These are phyloP conservation scores for Spondyliosoma cantharus DNA, from an alignment of 2,797 vertebrate genomes.

Conservation along the genomic window DNA sequence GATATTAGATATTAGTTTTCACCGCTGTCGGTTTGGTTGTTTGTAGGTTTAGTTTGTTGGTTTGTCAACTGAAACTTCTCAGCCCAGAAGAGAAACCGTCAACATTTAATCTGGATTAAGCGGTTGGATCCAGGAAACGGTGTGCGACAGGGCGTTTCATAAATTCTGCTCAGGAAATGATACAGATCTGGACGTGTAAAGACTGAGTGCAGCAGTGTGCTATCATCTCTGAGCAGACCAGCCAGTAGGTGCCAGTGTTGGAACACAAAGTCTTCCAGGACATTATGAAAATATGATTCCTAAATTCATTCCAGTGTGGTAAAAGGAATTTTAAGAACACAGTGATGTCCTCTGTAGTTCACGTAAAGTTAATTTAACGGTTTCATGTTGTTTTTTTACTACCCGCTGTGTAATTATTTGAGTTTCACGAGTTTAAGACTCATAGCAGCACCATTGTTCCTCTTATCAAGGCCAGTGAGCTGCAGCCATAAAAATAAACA, in stretches of 20 bases:
- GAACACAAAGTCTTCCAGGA: background rate
- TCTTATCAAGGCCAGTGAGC: constrained; percentile 39
- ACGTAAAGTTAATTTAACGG: background rate
- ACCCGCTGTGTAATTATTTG: constrained; percentile 16
- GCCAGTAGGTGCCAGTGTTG: constrained; percentile 59
- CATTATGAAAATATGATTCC: background rate
- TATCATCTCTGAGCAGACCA: background rate
- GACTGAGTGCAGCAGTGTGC: background rate
- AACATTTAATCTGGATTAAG: no score
- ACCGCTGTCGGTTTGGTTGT: no score
- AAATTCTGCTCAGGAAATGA: no score
- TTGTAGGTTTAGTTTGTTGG: no score
- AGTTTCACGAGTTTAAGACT: constrained; percentile 38
- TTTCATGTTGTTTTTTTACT: constrained; percentile 2
- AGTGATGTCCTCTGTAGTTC: background rate
- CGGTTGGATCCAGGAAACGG: no score
- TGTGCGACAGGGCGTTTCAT: no score
- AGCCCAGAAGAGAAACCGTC: no score
- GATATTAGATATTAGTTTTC: no score
- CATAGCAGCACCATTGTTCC: constrained; percentile 39
- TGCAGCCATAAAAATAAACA: constrained; percentile 26
- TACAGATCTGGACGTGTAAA: background rate
- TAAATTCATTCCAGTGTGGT: background rate
- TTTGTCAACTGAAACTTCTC: no score
- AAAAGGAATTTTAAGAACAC: background rate